Base-by-base conservation (phyloP, 2,797 vertebrate species). In the Cephalopachus bancanus region DNA sequence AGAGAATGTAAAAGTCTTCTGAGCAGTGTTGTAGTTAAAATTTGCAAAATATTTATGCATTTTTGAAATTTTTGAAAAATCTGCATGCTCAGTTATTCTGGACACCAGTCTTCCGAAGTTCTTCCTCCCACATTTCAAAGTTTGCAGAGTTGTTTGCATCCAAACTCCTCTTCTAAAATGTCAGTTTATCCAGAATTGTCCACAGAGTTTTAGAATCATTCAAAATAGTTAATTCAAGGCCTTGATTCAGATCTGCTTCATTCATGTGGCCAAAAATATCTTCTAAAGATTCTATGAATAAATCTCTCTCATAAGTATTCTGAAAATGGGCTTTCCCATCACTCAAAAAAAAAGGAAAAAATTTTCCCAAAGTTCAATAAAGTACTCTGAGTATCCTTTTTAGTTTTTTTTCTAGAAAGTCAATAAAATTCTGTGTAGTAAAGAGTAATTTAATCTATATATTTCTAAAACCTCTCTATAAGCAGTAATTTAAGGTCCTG, bases 231-330 rank as follows among this genome's bases (percentile, higher is more conserved):
- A 88, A 97, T 96, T 94, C 86, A 96, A 90, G 59, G 51, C 76
- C 81, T 94, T 84, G 85, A 97, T 96, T 97, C 79, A 67, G 79
- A 96, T 97, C 86, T 96, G 79, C 69, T 89, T 96, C 94, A 96
- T 97, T 97, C 96, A 96, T 89, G 83, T 79, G 79, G 89, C 80
- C 91, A 81, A 89, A 97, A 96, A 97, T 95, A 97, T 84, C 59
- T 93, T 89, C 85, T 86, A 94, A 89, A 64, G 26, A 95, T 65
- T 89, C 96, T 97, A 75, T 96, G 96, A 97, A 97, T 96, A 97
- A 97, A 94, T 97, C 83, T 85, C 74, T 83, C 5, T 81, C 62
- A 24, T 86, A 95, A 69, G 74, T 87, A 33, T 96, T 97, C 79
- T 89, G 60, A 96, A 80, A 95, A 97, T 96, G 96, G 96, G 91